These are phyloP conservation scores for Amitus sp. DNA, from an alignment of 2,888 invertebrate species.

Conservation along the genomic window DNA sequence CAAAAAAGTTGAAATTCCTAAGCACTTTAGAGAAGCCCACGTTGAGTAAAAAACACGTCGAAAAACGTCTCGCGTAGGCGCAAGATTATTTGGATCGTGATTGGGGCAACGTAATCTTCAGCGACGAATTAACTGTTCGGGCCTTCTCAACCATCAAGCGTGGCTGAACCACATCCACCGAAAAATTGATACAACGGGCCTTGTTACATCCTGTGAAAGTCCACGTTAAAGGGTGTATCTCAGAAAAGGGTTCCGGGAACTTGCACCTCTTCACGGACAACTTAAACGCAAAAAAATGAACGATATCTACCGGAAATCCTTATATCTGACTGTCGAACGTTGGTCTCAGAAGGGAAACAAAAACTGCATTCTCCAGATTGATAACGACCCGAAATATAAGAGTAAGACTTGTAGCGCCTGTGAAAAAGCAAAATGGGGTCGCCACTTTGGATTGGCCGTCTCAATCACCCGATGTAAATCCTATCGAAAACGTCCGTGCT, in stretches of 20 bases:
- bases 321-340: not conserved
- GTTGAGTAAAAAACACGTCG: constrained; percentile 22
- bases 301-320: not conserved
- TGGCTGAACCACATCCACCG: not conserved
- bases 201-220: not conserved
- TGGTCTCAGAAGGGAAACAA: not conserved
- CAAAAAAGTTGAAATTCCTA: constrained; percentile 13
- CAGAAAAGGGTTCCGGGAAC: not conserved
- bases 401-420: not conserved
- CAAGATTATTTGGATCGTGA: constrained; percentile 21
- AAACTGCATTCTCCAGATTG: not conserved
- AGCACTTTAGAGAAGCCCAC: constrained; percentile 14
- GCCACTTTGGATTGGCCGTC: not conserved
- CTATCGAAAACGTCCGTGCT: not conserved
- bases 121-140: not conserved
- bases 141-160: not conserved
- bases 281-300: not conserved
- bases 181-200: not conserved
- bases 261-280: not conserved
- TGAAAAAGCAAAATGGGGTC: not conserved
- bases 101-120: not conserved
- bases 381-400: not conserved
- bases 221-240: not conserved
- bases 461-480: no score
- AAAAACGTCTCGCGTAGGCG: constrained; percentile 27